Base-by-base conservation (phyloP, 1,140 invertebrate genomes). In the Belonocnema kinseyi region DNA sequence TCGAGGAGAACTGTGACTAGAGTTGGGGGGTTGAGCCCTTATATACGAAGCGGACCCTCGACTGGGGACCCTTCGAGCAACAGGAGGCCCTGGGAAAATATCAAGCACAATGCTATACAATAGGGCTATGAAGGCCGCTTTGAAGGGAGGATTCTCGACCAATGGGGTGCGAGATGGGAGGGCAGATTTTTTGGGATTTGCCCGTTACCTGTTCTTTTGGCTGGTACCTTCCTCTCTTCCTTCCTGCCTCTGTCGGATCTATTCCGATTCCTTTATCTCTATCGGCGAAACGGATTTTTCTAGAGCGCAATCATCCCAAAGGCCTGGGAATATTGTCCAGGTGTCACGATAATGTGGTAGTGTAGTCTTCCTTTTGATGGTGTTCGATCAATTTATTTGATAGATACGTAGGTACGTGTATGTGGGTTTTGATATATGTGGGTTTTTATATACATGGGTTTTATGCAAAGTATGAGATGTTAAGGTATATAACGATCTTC, bases 51-150 rank as follows among this genome's bases (percentile, higher is more conserved):
- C 74, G 56, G 82, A 84, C 82, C 82, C 82, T 81, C 46, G 53
- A 2, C 8, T 19, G 70, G 71, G 71, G 73, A 80, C 77, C 82
- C 83, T 75, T 81, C 19, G 70, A 40, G 52, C 26, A 77, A 81
- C 76, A 78, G 82, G 81, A 82, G 82, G 80, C 84, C 85, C 84
- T 89, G 88, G 88, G 88, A 89, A 89, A 89, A 88, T 88, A 84
- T 83, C 74, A 46, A 52, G 52, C 73, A 88, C 87, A 88, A 89
- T 86, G 76, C 61, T 76, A 71, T 73, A 54, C 72, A 73, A 66
- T 53, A 77, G 52, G 76, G 76, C 74, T 74, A 58, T 77, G 77
- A 71, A 75, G 17, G 17, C 12, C 13, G 58, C 14, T 2, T 8
- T 26, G 13, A 58, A 40, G 61, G 61, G 61, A 66, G 61, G 61